These are phyloP conservation scores for Rhea americana DNA, from an alignment of 2,113 vertebrate species.

Conservation along the genomic window DNA sequence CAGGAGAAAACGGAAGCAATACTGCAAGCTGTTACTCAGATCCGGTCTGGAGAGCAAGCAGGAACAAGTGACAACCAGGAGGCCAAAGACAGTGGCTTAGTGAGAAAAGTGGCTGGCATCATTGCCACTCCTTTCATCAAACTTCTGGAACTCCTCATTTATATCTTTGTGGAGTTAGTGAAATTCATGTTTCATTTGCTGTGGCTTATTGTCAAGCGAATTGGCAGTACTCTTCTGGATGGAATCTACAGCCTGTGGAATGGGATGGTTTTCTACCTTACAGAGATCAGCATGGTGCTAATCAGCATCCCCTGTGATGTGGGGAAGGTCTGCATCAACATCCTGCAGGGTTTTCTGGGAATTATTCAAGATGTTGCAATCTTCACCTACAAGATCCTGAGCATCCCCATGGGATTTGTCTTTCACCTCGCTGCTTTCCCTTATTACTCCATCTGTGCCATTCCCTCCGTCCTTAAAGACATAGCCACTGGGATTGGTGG, in stretches of 20 bases:
- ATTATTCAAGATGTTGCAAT: conserved; percentile 68
- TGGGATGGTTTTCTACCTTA: conserved; percentile 59
- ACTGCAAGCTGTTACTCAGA: conserved; percentile 61
- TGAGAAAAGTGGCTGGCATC: conserved; percentile 49
- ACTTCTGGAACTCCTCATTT: conserved; percentile 69
- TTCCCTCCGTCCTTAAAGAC: conserved; percentile 75
- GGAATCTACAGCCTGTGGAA: conserved; percentile 63
- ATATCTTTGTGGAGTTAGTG: conserved; percentile 58
- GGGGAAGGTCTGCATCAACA: conserved; percentile 63
- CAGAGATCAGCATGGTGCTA: conserved; percentile 70
- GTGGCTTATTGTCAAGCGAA: conserved; percentile 58
- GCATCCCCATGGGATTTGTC: conserved; percentile 68
- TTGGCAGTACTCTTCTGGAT: conserved; percentile 37
- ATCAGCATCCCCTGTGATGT: conserved; percentile 75
- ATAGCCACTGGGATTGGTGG: conserved; percentile 69
- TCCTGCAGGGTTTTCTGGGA: conserved; percentile 71
- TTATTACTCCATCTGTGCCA: conserved; percentile 71
- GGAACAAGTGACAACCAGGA: background rate
- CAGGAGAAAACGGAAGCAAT: conserved; percentile 67
- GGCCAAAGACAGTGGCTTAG: background rate
- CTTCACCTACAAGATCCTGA: conserved; percentile 66
- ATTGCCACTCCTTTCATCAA: conserved; percentile 69
- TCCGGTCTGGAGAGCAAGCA: conserved; percentile 59
- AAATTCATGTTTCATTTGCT: conserved; percentile 61
- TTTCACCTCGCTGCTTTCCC: conserved; percentile 78